Percentiles rank a stretch among this genome's conserved stretches.
Conservation (phyloP, 2,113 vertebrate species). For the Sinosuthora webbiana region DNA sequence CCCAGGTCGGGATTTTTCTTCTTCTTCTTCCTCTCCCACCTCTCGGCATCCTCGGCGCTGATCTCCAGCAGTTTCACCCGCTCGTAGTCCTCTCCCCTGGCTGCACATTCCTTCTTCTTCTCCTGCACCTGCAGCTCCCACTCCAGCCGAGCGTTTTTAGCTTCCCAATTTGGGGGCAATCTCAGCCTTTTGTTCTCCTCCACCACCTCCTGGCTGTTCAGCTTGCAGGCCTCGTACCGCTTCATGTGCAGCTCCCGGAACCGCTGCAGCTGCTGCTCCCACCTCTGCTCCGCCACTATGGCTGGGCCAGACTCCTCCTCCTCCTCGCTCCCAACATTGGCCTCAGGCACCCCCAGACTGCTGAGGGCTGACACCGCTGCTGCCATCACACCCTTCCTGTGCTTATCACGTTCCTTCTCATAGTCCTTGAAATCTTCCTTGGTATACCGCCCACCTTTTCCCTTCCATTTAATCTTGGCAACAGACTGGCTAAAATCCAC, state of each 20-base stretch:
- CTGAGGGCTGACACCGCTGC: neutral
- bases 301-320: neutral
- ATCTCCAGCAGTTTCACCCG: slow-evolving; percentile 91
- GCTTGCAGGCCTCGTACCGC: slow-evolving; percentile 91
- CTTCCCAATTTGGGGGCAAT: slow-evolving; percentile 92
- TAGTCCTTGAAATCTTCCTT: neutral
- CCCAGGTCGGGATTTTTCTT: slow-evolving; percentile 92
- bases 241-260: slow-evolving; percentile 91
- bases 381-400: neutral
- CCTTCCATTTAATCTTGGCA: neutral
- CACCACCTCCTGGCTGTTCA: slow-evolving; percentile 93
- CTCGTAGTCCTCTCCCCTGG: slow-evolving; percentile 87
- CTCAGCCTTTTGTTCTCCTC: slow-evolving; percentile 94
- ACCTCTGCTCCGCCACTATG: slow-evolving; percentile 69
- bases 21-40: slow-evolving; percentile 92
- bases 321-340: neutral
- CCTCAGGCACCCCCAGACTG: neutral
- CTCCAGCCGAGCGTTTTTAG: slow-evolving; percentile 90
- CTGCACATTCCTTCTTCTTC: slow-evolving; percentile 93
- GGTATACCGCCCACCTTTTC: neutral
- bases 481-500: neutral
- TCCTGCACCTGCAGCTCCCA: slow-evolving; percentile 87
- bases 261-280: slow-evolving; percentile 83
- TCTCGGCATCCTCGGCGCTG: slow-evolving; percentile 90
- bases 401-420: neutral